Evolutionary conservation across 2,113 vertebrate species (phyloP), one percentile per base, ranked within the genome.

Genomic region (Plecturocebus donacophilus): DNA sequence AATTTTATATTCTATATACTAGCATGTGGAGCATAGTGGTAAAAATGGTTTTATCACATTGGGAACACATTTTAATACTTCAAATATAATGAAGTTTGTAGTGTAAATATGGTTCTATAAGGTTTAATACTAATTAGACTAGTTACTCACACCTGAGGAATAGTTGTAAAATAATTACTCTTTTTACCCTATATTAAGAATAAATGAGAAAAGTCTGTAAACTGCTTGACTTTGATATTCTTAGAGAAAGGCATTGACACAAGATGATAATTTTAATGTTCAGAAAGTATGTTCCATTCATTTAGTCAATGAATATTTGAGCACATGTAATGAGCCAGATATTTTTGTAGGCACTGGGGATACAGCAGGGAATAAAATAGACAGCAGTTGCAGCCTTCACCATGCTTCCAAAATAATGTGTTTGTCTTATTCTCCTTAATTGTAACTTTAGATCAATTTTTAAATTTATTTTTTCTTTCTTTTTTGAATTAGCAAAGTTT

Each of bases 361-460:
- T 68, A 61, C 8, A 52, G 20, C 12, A 42, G 23, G 61, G 30
- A 91, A 52, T 87, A 83, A 68, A 90, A 14, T 19, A 93, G 47
- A 70, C 11, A 83, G n/a, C 79, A 91, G 93, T 58, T 70, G 3
- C 47, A 49, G 16, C 1, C 49, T 7, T 85, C 8, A 68, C 6
- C 93, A 40, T 90, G 66, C 21, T 95, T 96, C n/a, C 75, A 75
- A 79, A 96, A 93, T 56, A 93, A 89, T 75, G 61, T 64, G 71
- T 64, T 94, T 91, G n/a, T 58, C 27, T 64, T 79, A 75, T 75
- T 96, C 7, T 68, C 35, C 19, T 95, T 80, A 86, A 45, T 64
- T 64, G 11, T 38, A 80, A 49, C 81, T 96, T 87, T 77, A 77
- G 25, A 76, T 76, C 73, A 76, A 45, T 45, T 76, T 76, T 76